Base-by-base conservation (phyloP, 2,888 invertebrate genomes). In the Hydroisotoma schaefferi region DNA sequence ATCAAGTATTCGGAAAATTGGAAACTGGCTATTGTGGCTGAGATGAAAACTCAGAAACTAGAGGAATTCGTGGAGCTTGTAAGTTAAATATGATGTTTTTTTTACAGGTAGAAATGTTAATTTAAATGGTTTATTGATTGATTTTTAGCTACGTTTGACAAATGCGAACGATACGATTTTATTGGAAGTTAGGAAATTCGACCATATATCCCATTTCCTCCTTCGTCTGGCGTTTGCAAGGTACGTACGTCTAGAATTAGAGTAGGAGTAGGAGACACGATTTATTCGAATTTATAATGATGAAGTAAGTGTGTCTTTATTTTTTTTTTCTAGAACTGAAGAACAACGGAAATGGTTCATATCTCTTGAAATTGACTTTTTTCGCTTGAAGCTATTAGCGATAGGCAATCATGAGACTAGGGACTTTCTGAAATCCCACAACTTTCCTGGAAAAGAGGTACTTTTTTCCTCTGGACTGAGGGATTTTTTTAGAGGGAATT, bases 171-270 rank as follows among this genome's bases (percentile, higher is more conserved):
- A 33, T 33, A 15, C 33, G 15, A 10, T 33, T 8, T 15, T 33
- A 15, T 10, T 33, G 33, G 33, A 33, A 37, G 59, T 63, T 4
- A 59, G 65, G 29, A 70, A 68, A 47, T 62, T 55, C 28, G 98
- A 99, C 77, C 87, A 90, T 74, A 83, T 95, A 53, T 92, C 97
- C 1, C 98, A 99, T 77, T 97, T 89, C 76, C 90, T 97, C 72
- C 80, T 98, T 2, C 82, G 95, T 57, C 78, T 99, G 59, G 93
- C 93, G 0, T 97, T 92, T 77, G 95, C 94, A 75, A 83, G 88
- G 73, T 72, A 62, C 52, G 48, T 49, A 23, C 6, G 8, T n/a
- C n/a, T n/a, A n/a, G n/a, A n/a, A n/a, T n/a, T n/a, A 33, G 15
- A 33, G 6, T 33, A 10, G 15, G 33, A 33, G 6, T 33, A 33